Percentiles rank a stretch among this genome's conserved stretches.
Conservation (phyloP, 2,888 invertebrate species). For the Polyommatus iphigenia region DNA sequence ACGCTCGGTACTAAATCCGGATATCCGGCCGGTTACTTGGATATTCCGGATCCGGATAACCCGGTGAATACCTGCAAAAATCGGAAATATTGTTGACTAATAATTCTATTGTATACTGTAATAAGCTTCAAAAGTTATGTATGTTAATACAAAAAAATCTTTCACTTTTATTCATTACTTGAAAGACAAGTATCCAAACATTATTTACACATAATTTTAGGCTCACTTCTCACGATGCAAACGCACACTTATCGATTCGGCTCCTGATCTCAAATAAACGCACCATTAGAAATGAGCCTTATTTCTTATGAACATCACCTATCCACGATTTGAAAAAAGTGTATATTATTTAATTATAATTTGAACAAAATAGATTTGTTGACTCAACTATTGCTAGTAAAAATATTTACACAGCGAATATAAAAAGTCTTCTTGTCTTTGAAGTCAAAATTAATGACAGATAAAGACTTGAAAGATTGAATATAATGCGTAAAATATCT, state of each 20-base stretch:
- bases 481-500: background rate
- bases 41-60: background rate
- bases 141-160: background rate
- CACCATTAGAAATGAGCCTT: background rate
- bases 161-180: background rate
- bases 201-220: background rate
- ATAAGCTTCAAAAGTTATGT: background rate
- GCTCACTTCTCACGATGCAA: conserved; percentile 4
- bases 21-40: background rate
- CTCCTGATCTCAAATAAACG: conserved; percentile 15
- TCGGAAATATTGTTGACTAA: background rate
- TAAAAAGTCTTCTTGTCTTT: background rate
- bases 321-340: background rate
- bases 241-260: conserved; percentile 1
- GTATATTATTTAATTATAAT: background rate
- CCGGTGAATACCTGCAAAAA: background rate
- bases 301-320: conserved; percentile 1
- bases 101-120: background rate
- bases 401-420: background rate
- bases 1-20: background rate
- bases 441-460: too few species aligned
- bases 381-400: background rate
- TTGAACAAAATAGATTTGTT: background rate
- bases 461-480: too few species aligned
- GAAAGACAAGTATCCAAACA: background rate